Conservation (phyloP, 1,140 invertebrate genomes). For the Stegodyphus mimosarum region DNA sequence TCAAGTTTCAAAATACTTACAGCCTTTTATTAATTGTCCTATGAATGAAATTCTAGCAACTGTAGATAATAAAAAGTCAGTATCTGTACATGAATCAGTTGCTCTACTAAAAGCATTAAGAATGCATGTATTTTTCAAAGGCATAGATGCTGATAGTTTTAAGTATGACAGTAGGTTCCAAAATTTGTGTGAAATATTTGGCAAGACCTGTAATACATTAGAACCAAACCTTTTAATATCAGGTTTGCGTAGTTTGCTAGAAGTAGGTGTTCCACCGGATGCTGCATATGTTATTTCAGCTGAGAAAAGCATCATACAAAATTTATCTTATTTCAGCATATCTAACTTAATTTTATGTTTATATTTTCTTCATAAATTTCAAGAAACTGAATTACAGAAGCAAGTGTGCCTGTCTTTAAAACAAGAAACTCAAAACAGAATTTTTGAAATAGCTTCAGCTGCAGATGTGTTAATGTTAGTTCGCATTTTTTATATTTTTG, state of each 20-base stretch:
- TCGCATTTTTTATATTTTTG: conserved; percentile 24
- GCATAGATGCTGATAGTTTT: background rate
- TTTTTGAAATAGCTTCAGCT: background rate
- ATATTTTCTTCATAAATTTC: conserved; percentile 35
- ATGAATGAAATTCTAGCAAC: conserved; percentile 24
- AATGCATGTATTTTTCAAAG: conserved; percentile 24
- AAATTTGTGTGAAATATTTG: conserved; percentile 14
- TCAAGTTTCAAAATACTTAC: conserved; percentile 14
- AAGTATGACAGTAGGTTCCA: conserved; percentile 15
- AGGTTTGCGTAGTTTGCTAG: conserved; percentile 33
- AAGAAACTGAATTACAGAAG: conserved; percentile 32
- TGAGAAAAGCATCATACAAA: conserved; percentile 5
- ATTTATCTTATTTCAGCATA: background rate
- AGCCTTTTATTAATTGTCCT: conserved; percentile 16
- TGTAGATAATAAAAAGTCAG: background rate
- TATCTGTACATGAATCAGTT: conserved; percentile 14
- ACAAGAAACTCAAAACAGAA: background rate
- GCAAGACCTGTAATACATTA: background rate
- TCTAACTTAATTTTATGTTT: conserved; percentile 21
- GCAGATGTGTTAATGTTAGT: conserved; percentile 33
- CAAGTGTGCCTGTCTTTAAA: conserved; percentile 5
- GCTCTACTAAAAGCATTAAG: conserved; percentile 28
- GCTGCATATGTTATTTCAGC: conserved; percentile 4
- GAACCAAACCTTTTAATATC: conserved; percentile 22
- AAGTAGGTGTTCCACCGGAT: conserved; percentile 13